Evolutionary conservation across 1,140 invertebrate genomes (phyloP).

Genomic region (Cheumatopsyche charites): DNA sequence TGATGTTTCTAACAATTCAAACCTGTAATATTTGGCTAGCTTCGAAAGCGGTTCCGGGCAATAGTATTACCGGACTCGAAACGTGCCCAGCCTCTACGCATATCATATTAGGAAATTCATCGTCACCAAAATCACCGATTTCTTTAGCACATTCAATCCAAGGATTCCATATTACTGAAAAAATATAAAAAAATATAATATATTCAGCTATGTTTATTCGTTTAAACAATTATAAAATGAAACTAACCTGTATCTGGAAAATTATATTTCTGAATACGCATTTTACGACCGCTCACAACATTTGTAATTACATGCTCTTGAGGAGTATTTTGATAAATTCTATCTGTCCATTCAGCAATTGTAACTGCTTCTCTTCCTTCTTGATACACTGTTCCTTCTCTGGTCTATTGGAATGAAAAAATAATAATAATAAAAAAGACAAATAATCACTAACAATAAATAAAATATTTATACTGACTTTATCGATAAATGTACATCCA

Average conservation of each 20-base stretch:
- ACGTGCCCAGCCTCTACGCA: constrained; percentile 94
- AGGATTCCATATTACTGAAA: constrained; percentile 93
- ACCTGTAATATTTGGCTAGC: constrained; percentile 86
- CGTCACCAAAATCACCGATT: constrained; percentile 92
- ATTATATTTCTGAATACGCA: constrained; percentile 92
- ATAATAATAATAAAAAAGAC: constrained; percentile 7
- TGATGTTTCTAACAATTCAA: too few species aligned
- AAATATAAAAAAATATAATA: constrained; percentile 35
- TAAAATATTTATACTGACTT: constrained; percentile 65
- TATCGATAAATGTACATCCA: constrained; percentile 91
- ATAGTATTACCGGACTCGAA: constrained; percentile 79
- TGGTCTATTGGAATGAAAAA: constrained; percentile 62
- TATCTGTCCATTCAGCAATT: constrained; percentile 89
- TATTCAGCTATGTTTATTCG: not conserved
- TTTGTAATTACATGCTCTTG: constrained; percentile 92
- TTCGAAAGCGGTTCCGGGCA: constrained; percentile 86
- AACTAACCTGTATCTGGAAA: constrained; percentile 82
- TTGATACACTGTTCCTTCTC: constrained; percentile 81
- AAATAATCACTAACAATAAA: constrained; percentile 15
- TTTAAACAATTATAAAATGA: not conserved
- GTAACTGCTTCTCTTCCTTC: constrained; percentile 88
- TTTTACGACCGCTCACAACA: constrained; percentile 88
- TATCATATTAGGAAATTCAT: constrained; percentile 94
- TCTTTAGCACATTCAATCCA: constrained; percentile 92
- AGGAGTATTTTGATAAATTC: constrained; percentile 91